Conservation (phyloP, 2,888 invertebrate species). For the Hoplodrina ambigua region DNA sequence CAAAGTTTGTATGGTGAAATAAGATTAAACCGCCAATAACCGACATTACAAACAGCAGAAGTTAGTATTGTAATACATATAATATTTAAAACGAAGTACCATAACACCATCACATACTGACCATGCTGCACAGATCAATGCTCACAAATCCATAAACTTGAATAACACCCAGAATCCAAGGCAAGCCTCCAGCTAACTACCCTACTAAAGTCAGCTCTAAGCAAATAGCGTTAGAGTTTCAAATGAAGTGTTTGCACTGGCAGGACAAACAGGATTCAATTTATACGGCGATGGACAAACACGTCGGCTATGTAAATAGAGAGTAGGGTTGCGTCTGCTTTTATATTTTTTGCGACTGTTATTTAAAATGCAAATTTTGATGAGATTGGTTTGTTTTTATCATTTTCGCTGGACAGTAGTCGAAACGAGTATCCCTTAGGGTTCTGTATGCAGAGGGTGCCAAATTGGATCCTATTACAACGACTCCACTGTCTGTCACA, state of each 20-base stretch:
- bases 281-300: constrained; percentile 62
- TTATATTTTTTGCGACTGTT: constrained; percentile 16
- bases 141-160: constrained; percentile 52
- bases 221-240: constrained; percentile 36
- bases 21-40: no score
- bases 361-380: constrained; percentile 45
- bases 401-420: constrained; percentile 8
- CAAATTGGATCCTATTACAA: no score
- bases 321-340: constrained; percentile 43
- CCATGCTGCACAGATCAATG: constrained; percentile 20
- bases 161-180: constrained; percentile 48
- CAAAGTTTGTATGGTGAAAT: no score
- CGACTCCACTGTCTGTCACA: no score
- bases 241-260: constrained; percentile 38
- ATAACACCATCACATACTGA: constrained; percentile 21
- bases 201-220: constrained; percentile 28
- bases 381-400: constrained; percentile 24
- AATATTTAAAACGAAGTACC: constrained; percentile 20
- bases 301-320: constrained; percentile 60
- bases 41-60: no score
- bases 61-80: background rate
- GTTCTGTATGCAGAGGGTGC: no score
- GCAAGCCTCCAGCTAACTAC: constrained; percentile 10
- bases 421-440: background rate
- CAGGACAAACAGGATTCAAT: constrained; percentile 64